Conservation (phyloP, 2,113 vertebrate species). For the Pelecanus crispus region DNA sequence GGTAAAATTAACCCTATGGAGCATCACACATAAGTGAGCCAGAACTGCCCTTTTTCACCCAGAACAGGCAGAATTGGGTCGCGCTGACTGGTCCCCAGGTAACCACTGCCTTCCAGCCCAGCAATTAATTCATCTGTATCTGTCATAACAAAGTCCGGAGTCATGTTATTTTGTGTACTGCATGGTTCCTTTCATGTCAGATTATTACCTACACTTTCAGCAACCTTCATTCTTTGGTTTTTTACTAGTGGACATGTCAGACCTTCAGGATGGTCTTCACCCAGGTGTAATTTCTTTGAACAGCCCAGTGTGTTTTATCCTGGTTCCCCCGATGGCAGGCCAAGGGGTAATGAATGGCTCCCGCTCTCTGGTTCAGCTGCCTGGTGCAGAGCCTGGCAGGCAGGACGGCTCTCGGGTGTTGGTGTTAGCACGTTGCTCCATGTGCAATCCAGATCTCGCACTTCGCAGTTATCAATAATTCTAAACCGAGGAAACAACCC, state of each 20-base stretch:
- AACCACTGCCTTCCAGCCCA: neutral
- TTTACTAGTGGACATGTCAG: neutral
- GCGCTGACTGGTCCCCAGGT: neutral
- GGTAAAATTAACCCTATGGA: constrained; percentile 9
- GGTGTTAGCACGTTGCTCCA: neutral
- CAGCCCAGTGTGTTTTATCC: neutral
- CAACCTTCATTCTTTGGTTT: neutral
- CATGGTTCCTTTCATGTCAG: neutral
- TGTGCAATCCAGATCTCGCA: neutral
- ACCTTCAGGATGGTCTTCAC: neutral
- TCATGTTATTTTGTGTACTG: neutral
- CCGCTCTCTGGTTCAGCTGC: neutral
- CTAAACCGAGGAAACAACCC: neutral
- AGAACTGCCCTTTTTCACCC: neutral
- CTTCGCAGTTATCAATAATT: neutral
- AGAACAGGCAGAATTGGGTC: neutral
- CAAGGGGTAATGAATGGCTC: neutral
- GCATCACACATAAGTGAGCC: neutral
- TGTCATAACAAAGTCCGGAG: neutral
- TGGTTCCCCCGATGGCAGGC: accelerated
- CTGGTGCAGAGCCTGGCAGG: neutral
- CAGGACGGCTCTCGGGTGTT: neutral
- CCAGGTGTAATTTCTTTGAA: neutral
- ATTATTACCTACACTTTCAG: neutral
- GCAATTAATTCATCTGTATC: neutral